phyloP scores from a whole-genome alignment of 2,113 vertebrate species.

The Merops nubicus region DNA sequence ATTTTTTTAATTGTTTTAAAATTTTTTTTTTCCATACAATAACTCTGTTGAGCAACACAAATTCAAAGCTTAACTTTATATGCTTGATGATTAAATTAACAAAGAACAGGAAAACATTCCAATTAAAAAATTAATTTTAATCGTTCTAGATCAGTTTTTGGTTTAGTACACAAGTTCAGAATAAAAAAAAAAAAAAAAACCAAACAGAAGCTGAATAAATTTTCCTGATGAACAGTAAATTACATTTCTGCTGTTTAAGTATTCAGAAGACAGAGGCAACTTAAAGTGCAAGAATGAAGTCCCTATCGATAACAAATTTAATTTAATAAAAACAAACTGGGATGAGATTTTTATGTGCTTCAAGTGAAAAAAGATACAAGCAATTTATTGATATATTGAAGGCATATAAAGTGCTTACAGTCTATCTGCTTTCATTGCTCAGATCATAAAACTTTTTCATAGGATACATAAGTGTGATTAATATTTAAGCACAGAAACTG shows the following conservation, averaged over 20 bases:
- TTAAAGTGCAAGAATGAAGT: constrained; percentile 1
- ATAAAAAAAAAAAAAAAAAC: not conserved
- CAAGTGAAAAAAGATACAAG: not conserved
- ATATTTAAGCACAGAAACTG: constrained; percentile 45
- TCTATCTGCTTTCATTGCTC: constrained; percentile 8
- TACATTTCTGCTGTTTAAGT: constrained; percentile 19
- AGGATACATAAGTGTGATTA: constrained; percentile 38
- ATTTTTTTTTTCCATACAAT: not conserved
- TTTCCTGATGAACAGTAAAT: not conserved
- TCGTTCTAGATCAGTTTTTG: constrained; percentile 15
- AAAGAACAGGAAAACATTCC: not conserved
- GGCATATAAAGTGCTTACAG: not conserved
- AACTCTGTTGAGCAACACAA: not conserved
- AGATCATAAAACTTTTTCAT: constrained; percentile 37
- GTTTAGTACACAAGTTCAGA: constrained; percentile 2
- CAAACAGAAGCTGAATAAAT: not conserved
- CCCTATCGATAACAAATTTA: constrained; percentile 1
- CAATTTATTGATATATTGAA: constrained; percentile 32
- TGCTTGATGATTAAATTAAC: constrained; percentile 47
- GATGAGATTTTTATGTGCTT: not conserved
- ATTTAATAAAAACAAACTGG: constrained; percentile 33
- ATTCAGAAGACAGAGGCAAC: constrained; percentile 18
- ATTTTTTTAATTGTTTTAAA: not conserved
- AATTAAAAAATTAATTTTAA: constrained; percentile 29
- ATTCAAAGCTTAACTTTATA: not conserved